Evolutionary conservation across 2,113 vertebrate genomes (phyloP).

Genomic region (Gymnorhina tibicen): DNA sequence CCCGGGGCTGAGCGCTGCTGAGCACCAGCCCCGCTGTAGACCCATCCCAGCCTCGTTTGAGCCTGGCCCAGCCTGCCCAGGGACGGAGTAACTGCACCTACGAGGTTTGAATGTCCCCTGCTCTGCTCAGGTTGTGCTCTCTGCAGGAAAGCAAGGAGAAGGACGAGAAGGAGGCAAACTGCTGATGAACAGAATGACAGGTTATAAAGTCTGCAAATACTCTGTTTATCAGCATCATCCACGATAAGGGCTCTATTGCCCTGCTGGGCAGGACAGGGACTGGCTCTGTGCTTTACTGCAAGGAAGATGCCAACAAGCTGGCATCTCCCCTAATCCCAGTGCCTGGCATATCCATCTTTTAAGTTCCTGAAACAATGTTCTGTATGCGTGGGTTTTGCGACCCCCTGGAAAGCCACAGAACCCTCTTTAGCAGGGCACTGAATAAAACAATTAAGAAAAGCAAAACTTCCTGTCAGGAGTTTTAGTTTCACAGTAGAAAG

Average conservation of each 20-base stretch:
- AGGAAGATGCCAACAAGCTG: not conserved
- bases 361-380: not conserved
- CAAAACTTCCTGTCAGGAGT: not conserved
- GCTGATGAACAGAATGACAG: not conserved
- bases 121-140: not conserved
- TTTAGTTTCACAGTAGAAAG: not conserved
- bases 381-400: not conserved
- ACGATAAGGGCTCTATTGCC: not conserved
- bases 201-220: not conserved
- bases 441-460: not conserved
- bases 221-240: not conserved
- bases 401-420: not conserved
- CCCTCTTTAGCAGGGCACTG: not conserved
- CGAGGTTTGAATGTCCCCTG: fast-evolving
- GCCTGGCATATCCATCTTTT: not conserved
- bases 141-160: not conserved
- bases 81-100: not conserved
- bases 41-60: fast-evolving
- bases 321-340: fast-evolving
- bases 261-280: not conserved
- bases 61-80: not conserved
- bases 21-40: not conserved
- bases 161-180: not conserved
- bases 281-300: not conserved
- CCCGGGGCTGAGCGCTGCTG: not conserved